phyloP scores from a whole-genome alignment of 2,113 vertebrate genomes.

The Todiramphus saurophagus region DNA sequence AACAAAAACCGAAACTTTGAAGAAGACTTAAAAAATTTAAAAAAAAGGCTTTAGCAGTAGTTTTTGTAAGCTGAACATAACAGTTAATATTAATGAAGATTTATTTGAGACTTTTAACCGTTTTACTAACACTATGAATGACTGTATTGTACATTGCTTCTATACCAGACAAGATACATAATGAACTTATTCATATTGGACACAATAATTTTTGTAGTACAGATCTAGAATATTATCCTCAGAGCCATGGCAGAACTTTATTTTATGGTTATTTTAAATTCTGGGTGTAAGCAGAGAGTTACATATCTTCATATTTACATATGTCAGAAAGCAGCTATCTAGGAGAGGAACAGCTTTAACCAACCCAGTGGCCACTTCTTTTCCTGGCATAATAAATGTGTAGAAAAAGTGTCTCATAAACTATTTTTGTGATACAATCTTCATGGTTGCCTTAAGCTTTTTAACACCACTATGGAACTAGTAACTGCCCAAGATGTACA shows the following conservation, averaged over 20 bases:
- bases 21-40: neutral
- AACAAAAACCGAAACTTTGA: accelerated
- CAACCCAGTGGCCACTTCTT: accelerated
- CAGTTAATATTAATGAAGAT: neutral
- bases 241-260: neutral
- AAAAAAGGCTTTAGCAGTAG: neutral
- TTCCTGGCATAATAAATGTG: neutral
- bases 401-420: too few relatives aligned
- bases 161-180: neutral
- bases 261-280: neutral
- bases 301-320: neutral
- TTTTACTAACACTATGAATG: neutral
- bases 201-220: neutral
- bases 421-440: neutral
- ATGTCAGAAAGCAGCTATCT: neutral
- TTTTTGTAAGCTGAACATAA: neutral
- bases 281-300: neutral
- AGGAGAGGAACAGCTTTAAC: neutral
- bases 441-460: neutral
- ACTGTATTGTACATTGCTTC: neutral
- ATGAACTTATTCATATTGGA: neutral
- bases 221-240: neutral
- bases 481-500: neutral
- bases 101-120: neutral
- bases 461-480: neutral